Conservation (phyloP, 2,113 vertebrate species). For the Peucedramus taeniatus region DNA sequence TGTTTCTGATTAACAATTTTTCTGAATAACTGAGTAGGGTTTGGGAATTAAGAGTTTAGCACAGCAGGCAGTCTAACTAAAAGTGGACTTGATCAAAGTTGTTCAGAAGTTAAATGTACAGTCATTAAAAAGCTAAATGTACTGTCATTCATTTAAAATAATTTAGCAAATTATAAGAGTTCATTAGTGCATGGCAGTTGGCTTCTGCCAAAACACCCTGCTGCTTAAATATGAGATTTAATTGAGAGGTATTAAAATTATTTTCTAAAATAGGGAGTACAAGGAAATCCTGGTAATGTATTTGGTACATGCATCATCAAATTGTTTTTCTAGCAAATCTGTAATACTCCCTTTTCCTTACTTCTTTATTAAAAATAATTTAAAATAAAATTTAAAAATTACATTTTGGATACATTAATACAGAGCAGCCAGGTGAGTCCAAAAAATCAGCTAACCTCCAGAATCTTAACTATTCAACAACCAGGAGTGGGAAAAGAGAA, state of each 20-base stretch:
- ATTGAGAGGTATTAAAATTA: slow-evolving; percentile 57
- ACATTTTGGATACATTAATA: background rate
- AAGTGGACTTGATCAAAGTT: slow-evolving; percentile 54
- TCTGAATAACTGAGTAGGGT: background rate
- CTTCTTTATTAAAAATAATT: background rate
- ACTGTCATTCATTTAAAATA: slow-evolving; percentile 54
- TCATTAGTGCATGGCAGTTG: slow-evolving; percentile 38
- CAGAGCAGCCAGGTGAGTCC: background rate
- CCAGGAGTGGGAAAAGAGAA: background rate
- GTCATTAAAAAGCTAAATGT: slow-evolving; percentile 45
- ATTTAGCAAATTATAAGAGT: slow-evolving; percentile 61
- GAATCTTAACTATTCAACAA: background rate
- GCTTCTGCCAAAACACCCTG: slow-evolving; percentile 55
- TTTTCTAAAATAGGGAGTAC: slow-evolving; percentile 34
- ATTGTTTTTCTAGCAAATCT: background rate
- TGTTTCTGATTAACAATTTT: slow-evolving; percentile 14
- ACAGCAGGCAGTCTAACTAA: slow-evolving; percentile 18
- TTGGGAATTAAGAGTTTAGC: slow-evolving; percentile 40
- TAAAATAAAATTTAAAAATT: background rate
- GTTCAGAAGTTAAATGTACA: slow-evolving; percentile 55
- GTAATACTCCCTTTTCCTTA: background rate
- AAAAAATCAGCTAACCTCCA: background rate
- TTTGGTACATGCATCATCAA: background rate
- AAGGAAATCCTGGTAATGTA: background rate
- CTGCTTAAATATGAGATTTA: slow-evolving; percentile 57